Conservation (phyloP, 35 echinoderm and acorn worm genomes). For the Apostichopus japonicus region DNA sequence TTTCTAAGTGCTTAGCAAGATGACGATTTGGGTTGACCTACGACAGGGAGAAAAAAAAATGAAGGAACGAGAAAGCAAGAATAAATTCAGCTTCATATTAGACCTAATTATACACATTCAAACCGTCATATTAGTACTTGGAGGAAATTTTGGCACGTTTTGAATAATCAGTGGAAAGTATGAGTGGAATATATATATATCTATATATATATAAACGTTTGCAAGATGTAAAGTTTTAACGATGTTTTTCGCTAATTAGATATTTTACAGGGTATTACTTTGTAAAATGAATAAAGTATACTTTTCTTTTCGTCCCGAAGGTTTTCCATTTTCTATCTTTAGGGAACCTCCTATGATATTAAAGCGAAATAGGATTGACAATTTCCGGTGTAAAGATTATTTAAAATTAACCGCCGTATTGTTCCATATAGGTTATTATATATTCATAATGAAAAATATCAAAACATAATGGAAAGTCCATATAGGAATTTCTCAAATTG, state of each 20-base stretch:
- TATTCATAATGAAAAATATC: too few species aligned
- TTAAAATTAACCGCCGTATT: too few species aligned
- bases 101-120: neutral
- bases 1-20: conserved; percentile 23
- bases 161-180: neutral
- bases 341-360: too few species aligned
- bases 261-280: neutral
- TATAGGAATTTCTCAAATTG: too few species aligned
- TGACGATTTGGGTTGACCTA: neutral
- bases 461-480: too few species aligned
- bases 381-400: too few species aligned
- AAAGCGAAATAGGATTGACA: too few species aligned
- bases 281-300: neutral
- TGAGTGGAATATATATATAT: too few species aligned
- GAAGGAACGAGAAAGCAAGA: too few species aligned
- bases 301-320: neutral
- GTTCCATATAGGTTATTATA: too few species aligned
- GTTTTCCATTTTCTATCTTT: neutral
- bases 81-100: neutral
- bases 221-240: too few species aligned
- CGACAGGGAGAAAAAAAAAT: neutral
- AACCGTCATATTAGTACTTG: neutral
- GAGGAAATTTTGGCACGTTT: neutral
- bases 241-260: neutral
- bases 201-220: too few species aligned